Base-by-base conservation (phyloP, 2,113 vertebrate species). In the Tiliqua scincoides region DNA sequence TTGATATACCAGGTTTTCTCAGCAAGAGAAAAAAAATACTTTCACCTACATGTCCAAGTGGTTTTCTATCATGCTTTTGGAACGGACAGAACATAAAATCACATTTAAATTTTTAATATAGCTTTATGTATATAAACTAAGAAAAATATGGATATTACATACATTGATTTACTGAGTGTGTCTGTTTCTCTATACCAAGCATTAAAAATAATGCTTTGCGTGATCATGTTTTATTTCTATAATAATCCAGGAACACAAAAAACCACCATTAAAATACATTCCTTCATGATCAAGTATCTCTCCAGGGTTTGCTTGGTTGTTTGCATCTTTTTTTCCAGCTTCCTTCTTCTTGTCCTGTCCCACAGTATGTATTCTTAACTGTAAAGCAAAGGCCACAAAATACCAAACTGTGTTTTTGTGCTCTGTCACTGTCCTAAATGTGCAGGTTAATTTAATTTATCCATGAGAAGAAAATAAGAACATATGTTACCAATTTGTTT, bases 201-300 rank as follows among this genome's bases (percentile, higher is more conserved):
- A 89, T 94, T 95, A 93, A 94, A 94, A 95, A 72, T 89, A 93
- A 92, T 93, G 59, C 88, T 93, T 95, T 94, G 75, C 54, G 67
- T 86, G 83, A 85, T 92, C 77, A 81, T 91, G 77, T 91, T 96
- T 96, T 95, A 93, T 95, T 94, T 89, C 68, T 93, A 59, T 92
- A 92, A 94, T 94, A 94, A 95, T 92, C 61, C 74, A 90, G 74
- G 90, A 88, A 35, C 84, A 86, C 37, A 93, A 94, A 87, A 73
- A 79, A 67, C 88, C 87, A 89, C 54, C 85, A 74, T 90, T 94
- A 94, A 94, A 95, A 93, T 91, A 63, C 27, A 85, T 82, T 90
- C 85, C 84, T 78, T 88, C 84, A 79, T 88, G 84, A 88, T 91
- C 89, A 93, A 93, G 43, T 86, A 81, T 87, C 63, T 87, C 88